These are phyloP conservation scores for Crocuta crocuta DNA, from an alignment of 2,113 vertebrate genomes.

Conservation along the genomic window DNA sequence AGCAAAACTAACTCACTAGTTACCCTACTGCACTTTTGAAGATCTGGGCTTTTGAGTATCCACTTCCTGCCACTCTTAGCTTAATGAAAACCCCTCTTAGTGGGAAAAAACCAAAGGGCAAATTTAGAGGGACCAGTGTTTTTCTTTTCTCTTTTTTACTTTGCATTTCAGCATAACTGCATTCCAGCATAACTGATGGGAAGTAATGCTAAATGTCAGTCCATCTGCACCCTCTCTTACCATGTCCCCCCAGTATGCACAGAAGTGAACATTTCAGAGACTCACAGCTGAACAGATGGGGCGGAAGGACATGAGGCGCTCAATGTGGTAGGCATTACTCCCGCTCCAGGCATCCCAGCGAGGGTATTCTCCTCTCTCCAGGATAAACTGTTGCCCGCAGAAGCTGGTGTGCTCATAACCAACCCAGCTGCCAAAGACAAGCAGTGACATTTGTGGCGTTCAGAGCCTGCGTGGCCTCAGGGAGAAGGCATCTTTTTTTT, in stretches of 20 bases:
- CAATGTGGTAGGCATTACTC: slow-evolving; percentile 97
- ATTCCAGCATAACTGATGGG: not conserved
- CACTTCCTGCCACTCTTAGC: not conserved
- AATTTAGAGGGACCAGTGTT: not conserved
- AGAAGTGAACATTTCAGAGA: slow-evolving; percentile 57
- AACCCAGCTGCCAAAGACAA: slow-evolving; percentile 91
- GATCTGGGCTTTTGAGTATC: not conserved
- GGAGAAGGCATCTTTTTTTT: slow-evolving; percentile 35
- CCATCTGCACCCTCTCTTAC: not conserved
- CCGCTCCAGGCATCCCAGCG: slow-evolving; percentile 98
- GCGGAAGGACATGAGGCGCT: slow-evolving; percentile 98
- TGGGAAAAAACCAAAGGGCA: slow-evolving; percentile 19
- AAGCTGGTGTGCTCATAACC: slow-evolving; percentile 97
- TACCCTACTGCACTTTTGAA: not conserved
- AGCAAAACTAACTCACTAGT: slow-evolving; percentile 1
- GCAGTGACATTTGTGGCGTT: slow-evolving; percentile 17
- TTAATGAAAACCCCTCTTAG: slow-evolving; percentile 12
- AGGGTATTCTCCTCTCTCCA: slow-evolving; percentile 97
- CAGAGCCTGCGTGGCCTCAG: not conserved
- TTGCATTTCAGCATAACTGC: not conserved
- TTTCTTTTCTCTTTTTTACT: not conserved
- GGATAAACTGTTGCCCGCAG: slow-evolving; percentile 97
- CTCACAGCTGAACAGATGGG: slow-evolving; percentile 97
- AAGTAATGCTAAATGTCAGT: not conserved
- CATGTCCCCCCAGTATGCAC: not conserved